Percentiles rank a stretch among this genome's conserved stretches.
phyloP scores from a whole-genome alignment of 2,797 vertebrate species.

The Myripristis murdjan region DNA sequence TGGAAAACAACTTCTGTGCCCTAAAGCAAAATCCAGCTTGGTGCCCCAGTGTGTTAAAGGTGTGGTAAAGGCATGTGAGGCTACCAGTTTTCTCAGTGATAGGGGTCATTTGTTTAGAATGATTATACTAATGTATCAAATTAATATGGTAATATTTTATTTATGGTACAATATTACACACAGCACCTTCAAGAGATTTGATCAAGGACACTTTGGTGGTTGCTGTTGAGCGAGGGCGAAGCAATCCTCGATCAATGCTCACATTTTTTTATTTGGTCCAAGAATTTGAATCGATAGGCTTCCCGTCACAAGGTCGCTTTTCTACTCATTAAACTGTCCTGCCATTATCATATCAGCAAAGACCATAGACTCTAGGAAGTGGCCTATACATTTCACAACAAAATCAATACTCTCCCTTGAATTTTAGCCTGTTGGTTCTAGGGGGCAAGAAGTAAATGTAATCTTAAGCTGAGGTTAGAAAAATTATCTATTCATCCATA shows the following conservation, averaged over 20 bases:
- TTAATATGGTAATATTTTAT: no score
- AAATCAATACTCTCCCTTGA: conserved; percentile 45
- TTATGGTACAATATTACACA: no score
- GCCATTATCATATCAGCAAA: conserved; percentile 52
- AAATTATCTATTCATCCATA: conserved; percentile 14
- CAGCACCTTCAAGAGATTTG: background rate
- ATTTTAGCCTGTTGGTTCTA: conserved; percentile 44
- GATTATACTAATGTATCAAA: no score
- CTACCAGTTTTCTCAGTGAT: no score
- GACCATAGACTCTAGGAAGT: conserved; percentile 30
- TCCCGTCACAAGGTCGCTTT: conserved; percentile 35
- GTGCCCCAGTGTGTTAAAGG: no score
- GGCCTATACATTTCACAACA: conserved; percentile 39
- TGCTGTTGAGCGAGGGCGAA: conserved; percentile 30
- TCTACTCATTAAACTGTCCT: conserved; percentile 35
- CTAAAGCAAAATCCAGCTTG: no score
- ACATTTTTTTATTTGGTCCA: conserved; percentile 41
- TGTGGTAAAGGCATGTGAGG: no score
- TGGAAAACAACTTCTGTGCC: no score
- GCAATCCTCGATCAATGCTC: conserved; percentile 27
- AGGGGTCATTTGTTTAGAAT: no score
- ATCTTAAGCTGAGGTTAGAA: conserved; percentile 18
- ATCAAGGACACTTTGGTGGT: conserved; percentile 33
- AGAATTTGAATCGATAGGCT: conserved; percentile 44
- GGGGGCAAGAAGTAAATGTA: conserved; percentile 31